Percentiles rank a stretch among this genome's conserved stretches.
Evolutionary conservation across 2,888 invertebrate species (phyloP).

Genomic region (Hipparchia sbordonii): DNA sequence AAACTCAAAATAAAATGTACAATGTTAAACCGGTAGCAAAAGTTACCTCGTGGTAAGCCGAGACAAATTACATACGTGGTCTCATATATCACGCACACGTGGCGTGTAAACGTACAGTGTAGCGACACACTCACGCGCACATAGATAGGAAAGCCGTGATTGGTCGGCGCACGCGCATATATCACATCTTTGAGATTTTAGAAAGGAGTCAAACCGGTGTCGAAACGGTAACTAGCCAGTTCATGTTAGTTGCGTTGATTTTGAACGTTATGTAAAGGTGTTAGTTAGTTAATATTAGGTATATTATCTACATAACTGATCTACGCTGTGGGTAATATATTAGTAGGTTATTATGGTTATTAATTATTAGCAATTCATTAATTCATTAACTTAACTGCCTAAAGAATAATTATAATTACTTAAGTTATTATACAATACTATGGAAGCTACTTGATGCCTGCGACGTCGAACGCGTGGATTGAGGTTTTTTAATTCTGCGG

Average conservation of each 20-base stretch:
- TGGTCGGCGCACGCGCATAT: slow-evolving; percentile 64
- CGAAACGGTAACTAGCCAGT: slow-evolving; percentile 57
- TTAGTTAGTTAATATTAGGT: slow-evolving; percentile 38
- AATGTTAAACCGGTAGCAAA: slow-evolving; percentile 28
- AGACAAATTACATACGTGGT: slow-evolving; percentile 53
- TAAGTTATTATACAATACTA: too few relatives aligned
- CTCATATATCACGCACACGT: slow-evolving; percentile 53
- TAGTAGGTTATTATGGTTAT: not conserved
- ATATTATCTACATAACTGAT: slow-evolving; percentile 37
- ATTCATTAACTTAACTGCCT: too few relatives aligned
- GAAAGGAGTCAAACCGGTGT: slow-evolving; percentile 70
- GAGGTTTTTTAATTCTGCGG: too few relatives aligned
- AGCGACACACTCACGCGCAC: slow-evolving; percentile 50
- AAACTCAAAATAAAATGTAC: slow-evolving; percentile 46
- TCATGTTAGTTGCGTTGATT: slow-evolving; percentile 53
- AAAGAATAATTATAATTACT: too few relatives aligned
- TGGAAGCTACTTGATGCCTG: too few relatives aligned
- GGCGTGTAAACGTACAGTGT: slow-evolving; percentile 30
- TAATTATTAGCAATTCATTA: not conserved
- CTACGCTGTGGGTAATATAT: slow-evolving; percentile 15
- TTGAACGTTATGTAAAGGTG: slow-evolving; percentile 48
- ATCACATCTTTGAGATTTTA: slow-evolving; percentile 73
- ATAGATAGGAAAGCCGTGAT: slow-evolving; percentile 43
- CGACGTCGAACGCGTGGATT: too few relatives aligned
- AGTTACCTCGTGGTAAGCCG: slow-evolving; percentile 45